Evolutionary conservation across 2,113 vertebrate species (phyloP), one percentile per base, ranked within the genome.

Genomic region (Mustelus asterias): DNA sequence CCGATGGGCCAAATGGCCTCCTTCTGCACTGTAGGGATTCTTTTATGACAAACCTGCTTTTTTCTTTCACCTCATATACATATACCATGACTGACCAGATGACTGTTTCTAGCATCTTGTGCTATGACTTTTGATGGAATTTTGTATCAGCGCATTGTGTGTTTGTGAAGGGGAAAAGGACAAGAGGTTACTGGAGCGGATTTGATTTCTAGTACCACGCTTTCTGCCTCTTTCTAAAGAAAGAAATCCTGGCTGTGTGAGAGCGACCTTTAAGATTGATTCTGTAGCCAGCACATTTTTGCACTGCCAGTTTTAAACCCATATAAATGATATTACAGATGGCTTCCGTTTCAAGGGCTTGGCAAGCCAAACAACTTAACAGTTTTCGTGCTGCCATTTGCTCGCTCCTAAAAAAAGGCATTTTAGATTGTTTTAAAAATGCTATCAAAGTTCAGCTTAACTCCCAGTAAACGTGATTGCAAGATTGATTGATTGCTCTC

Each of bases 281-380:
- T 83, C 16, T 83, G n/a, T 83, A 92, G 60, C 89, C 89, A 92
- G 37, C 33, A 92, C 65, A n/a, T 58, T 29, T 86, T 26, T 86
- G 44, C 33, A 92, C 14, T 65, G 58, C 29, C 58, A 65, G 89
- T 65, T 92, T 63, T 63, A 33, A 92, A 76, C 33, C 58, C 89
- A 92, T 16, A 92, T 16, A 92, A 92, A 29, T 90, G 4, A 90
- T 90, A 90, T 90, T 90, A n/a, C 58, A 65, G 89, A 65, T 92
- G 33, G 58, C 58, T 92, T 65, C 89, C 16, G 58, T 63, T 65
- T 65, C 14, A 37, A 20, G 29, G n/a, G 89, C n/a, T n/a, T 18
- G 33, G 37, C 33, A 16, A 65, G 89, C 89, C 89, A 92, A 33
- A 54, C 86, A 29, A 48, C 29, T 60, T 16, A 60, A 54, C 86